Conservation (phyloP, 2,888 invertebrate genomes). For the Drosophila melanosoma region DNA sequence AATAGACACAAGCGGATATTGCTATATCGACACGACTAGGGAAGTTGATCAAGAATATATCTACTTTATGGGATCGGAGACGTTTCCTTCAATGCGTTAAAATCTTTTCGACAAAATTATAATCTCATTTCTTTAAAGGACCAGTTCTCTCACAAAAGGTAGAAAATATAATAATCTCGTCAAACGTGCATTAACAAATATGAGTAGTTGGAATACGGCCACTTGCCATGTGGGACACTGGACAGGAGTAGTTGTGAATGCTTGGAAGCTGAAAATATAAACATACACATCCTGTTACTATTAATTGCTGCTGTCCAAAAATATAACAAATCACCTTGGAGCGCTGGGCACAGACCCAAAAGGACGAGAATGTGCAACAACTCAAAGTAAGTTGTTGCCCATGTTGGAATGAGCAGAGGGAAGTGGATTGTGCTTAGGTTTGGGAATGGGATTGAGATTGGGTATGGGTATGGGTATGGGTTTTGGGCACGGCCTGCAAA, state of each 20-base stretch:
- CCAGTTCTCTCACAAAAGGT: slow-evolving; percentile 3
- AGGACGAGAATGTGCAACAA: slow-evolving; percentile 64
- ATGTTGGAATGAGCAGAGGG: slow-evolving; percentile 12
- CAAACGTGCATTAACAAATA: not conserved
- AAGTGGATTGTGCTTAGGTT: slow-evolving; percentile 26
- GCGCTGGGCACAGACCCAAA: slow-evolving; percentile 64
- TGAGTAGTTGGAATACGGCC: slow-evolving; percentile 12
- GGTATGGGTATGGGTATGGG: slow-evolving; percentile 40
- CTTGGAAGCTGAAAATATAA: slow-evolving; percentile 46
- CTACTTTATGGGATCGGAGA: not conserved
- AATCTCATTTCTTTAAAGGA: not conserved
- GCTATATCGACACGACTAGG: not conserved
- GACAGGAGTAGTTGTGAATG: slow-evolving; percentile 20
- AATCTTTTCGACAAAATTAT: not conserved
- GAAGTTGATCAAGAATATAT: too few species aligned
- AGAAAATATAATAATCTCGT: slow-evolving; percentile 31
- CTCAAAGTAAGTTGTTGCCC: slow-evolving; percentile 42
- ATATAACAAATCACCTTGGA: slow-evolving; percentile 82
- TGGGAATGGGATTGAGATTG: slow-evolving; percentile 18
- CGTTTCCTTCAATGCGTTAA: not conserved
- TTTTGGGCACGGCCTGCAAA: slow-evolving; percentile 51
- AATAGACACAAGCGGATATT: not conserved
- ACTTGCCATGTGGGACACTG: slow-evolving; percentile 49
- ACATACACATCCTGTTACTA: slow-evolving; percentile 79
- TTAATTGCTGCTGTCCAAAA: slow-evolving; percentile 84